Conservation (phyloP, 2,888 invertebrate species). For the Dolomedes plantarius region DNA sequence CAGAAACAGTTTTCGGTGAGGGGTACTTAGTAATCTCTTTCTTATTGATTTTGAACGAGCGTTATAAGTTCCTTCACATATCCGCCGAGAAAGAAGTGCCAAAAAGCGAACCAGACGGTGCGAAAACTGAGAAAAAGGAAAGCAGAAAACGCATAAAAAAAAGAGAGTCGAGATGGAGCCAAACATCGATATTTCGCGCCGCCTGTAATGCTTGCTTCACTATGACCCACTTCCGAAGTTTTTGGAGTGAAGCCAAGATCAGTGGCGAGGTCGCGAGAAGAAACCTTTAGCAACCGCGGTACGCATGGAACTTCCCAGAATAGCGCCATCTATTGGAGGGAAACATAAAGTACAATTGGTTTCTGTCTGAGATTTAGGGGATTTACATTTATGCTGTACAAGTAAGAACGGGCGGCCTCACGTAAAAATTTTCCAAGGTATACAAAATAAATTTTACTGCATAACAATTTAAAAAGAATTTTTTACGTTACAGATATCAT, state of each 20-base stretch:
- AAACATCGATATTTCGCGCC: constrained; percentile 3
- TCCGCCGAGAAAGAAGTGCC: not conserved
- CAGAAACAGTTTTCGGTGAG: not conserved
- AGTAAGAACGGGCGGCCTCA: too few species aligned
- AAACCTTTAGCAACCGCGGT: not conserved
- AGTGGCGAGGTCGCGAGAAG: not conserved
- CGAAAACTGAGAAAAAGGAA: not conserved
- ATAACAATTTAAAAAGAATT: too few species aligned
- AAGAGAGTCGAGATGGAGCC: not conserved
- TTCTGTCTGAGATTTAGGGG: not conserved
- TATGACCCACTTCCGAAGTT: not conserved
- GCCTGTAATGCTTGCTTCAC: not conserved
- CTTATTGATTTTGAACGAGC: not conserved
- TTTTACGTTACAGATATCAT: too few species aligned
- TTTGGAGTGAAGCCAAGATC: constrained; percentile 14
- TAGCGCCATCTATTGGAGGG: not conserved
- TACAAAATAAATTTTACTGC: too few species aligned
- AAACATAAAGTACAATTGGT: not conserved
- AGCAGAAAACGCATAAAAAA: not conserved
- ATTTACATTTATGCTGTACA: too few species aligned
- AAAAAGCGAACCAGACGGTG: not conserved
- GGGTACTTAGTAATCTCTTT: not conserved
- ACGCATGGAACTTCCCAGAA: not conserved
- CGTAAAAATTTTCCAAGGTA: too few species aligned
- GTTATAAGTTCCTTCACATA: not conserved